phyloP scores from a whole-genome alignment of 1,140 invertebrate genomes.

The Eciton burchellii region DNA sequence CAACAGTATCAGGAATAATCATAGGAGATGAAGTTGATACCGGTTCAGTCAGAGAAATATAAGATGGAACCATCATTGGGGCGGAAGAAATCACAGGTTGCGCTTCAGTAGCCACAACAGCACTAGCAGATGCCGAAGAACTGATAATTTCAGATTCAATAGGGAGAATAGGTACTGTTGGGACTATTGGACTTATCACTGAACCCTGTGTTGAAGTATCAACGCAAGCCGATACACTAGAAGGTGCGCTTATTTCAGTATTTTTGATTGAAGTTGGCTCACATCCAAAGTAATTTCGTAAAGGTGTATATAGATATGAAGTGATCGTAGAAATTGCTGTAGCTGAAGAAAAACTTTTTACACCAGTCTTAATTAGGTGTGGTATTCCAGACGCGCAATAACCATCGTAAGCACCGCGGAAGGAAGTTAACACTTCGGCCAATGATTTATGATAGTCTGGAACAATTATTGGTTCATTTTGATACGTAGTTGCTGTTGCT shows the following conservation, averaged over 20 bases:
- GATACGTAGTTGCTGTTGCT: not conserved
- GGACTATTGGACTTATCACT: not conserved
- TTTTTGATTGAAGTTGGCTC: not conserved
- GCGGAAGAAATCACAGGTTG: not conserved
- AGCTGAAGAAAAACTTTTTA: not conserved
- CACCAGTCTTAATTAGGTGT: not conserved
- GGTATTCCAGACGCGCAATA: slow-evolving; percentile 43
- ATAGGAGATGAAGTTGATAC: not conserved
- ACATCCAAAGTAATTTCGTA: not conserved
- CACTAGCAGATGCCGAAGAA: slow-evolving; percentile 11
- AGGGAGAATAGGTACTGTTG: not conserved
- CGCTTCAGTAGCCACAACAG: not conserved
- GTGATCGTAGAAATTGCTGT: not conserved
- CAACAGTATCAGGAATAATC: not conserved
- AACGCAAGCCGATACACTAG: slow-evolving; percentile 6
- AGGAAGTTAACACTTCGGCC: not conserved
- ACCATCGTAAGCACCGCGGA: not conserved
- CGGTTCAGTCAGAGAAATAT: not conserved
- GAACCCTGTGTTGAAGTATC: not conserved
- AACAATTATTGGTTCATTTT: not conserved
- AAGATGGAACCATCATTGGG: not conserved
- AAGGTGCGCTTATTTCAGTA: not conserved
- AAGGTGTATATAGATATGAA: slow-evolving; percentile 4
- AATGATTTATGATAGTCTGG: slow-evolving; percentile 22
- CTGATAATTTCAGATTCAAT: not conserved